Evolutionary conservation across 2,888 invertebrate species (phyloP), one percentile per base, ranked within the genome.

Genomic region (Tenthredo notha): DNA sequence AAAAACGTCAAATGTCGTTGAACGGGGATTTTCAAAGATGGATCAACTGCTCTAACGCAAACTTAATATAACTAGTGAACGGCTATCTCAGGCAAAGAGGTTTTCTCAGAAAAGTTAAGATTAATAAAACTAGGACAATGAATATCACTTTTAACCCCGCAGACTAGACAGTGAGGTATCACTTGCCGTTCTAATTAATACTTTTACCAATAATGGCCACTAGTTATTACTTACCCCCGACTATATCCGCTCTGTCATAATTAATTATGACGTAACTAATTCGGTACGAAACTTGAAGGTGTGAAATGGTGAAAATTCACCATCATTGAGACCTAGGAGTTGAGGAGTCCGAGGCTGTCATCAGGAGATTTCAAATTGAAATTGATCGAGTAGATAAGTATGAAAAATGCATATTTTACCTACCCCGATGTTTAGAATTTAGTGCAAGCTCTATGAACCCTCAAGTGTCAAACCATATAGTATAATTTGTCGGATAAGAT

Each of bases 181-280:
- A 29, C 77, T 29, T 25, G n/a, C 29, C 15, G 54, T 77, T 77
- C 18, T 77, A 54, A 54, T 47, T 77, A 74, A 77, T 54, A 77
- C 29, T 54, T 77, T 77, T 54, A 54, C 15, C 54, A 50, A 29
- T 77, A 77, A 54, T 77, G 40, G 29, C 77, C 72, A 29, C 10
- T 40, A 77, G 50, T 77, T 50, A 54, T 54, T 50, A 25, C 72
- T 15, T 21, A 43, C 72, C 72, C 18, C 40, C 40, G 43, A 40
- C 25, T n/a, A 40, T 80, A 40, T 58, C 40, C 80, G 80, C n/a
- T 61, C 80, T 25, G 80, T 80, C 61, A 58, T 80, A 61, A 80
- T 80, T 80, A 58, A 80, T 80, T 61, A 80, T 80, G 58, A 80
- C 58, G 61, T 80, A n/a, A 61, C 47, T 77, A 74, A 74, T 74